Percentiles rank a stretch among this genome's conserved stretches.
Conservation (phyloP, 2,113 vertebrate species). For the Sturnira hondurensis region DNA sequence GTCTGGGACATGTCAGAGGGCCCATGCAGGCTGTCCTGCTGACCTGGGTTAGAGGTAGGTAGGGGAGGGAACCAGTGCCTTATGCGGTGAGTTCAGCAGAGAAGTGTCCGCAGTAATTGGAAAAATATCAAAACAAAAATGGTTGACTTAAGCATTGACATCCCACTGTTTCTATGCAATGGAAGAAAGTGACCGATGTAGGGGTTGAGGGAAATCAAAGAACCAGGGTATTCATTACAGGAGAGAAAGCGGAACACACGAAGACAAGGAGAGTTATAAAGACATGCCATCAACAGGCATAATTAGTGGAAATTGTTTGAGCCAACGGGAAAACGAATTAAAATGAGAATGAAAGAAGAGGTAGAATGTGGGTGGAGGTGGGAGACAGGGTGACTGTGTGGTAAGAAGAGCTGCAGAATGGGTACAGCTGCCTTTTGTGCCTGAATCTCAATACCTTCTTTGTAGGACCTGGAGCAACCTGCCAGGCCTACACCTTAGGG, state of each 20-base stretch:
- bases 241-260: background rate
- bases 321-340: no score
- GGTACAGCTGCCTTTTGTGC: rapidly evolving
- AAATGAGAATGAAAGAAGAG: no score
- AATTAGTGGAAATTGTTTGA: no score
- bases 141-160: background rate
- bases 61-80: no score
- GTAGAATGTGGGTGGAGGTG: background rate
- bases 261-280: background rate
- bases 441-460: no score
- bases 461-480: background rate
- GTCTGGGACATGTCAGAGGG: background rate
- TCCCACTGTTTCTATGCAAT: background rate
- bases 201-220: background rate
- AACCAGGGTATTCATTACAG: background rate
- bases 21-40: rapidly evolving
- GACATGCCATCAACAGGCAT: background rate
- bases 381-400: background rate
- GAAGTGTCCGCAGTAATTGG: background rate
- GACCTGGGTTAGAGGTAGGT: background rate
- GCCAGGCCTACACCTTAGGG: background rate
- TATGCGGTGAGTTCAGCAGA: background rate
- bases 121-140: background rate
- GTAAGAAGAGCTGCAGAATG: background rate
- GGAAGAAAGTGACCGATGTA: background rate